These are phyloP conservation scores for Sphaerodactylus townsendi DNA, from an alignment of 2,113 vertebrate genomes.

Conservation along the genomic window DNA sequence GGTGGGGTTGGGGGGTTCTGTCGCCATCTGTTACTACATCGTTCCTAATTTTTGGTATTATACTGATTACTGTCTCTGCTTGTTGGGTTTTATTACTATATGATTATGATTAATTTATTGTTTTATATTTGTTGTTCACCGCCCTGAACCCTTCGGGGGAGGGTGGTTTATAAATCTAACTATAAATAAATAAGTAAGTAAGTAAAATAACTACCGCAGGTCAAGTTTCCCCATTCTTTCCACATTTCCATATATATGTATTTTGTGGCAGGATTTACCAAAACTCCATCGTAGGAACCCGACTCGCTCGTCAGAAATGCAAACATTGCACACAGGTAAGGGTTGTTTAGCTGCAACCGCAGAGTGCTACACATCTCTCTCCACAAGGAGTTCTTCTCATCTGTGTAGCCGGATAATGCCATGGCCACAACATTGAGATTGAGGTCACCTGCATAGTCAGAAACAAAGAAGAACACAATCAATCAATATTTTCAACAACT, in stretches of 20 bases:
- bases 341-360: conserved; percentile 90
- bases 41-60: too few relatives aligned
- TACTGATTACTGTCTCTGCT: too few relatives aligned
- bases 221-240: neutral
- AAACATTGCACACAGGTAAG: conserved; percentile 96
- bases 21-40: too few relatives aligned
- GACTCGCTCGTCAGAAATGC: conserved; percentile 97
- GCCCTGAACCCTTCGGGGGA: too few relatives aligned
- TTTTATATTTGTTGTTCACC: too few relatives aligned
- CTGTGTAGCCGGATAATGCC: conserved; percentile 96
- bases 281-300: conserved; percentile 90
- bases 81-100: too few relatives aligned
- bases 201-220: neutral
- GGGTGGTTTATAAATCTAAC: too few relatives aligned
- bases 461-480: conserved; percentile 34
- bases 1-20: too few relatives aligned
- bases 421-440: conserved; percentile 99
- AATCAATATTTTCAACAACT: neutral
- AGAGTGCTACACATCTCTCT: conserved; percentile 98
- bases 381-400: conserved; percentile 97
- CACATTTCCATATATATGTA: neutral
- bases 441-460: conserved; percentile 83
- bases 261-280: conserved; percentile 78
- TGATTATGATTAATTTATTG: too few relatives aligned
- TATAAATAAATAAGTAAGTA: too few relatives aligned